phyloP scores from a whole-genome alignment of 2,113 vertebrate species.

The Lophochroa leadbeateri region DNA sequence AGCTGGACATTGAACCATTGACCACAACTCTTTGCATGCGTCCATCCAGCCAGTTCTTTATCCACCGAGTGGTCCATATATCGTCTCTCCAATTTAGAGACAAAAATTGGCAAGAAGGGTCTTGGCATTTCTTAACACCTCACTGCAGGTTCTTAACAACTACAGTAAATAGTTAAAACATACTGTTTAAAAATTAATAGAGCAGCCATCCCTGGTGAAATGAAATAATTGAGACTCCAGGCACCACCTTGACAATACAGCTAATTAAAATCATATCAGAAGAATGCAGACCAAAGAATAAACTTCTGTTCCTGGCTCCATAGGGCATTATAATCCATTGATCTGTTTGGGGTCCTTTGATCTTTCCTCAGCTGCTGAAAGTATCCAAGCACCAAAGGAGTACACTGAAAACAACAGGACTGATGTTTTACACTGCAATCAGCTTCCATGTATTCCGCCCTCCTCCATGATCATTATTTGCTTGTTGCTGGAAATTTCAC shows the following conservation, averaged over 20 bases:
- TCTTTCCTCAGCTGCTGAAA: neutral
- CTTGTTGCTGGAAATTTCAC: neutral
- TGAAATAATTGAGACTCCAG: slow-evolving; percentile 36
- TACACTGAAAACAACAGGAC: neutral
- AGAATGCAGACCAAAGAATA: neutral
- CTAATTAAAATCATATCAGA: slow-evolving; percentile 53
- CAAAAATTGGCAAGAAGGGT: neutral
- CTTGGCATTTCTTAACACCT: neutral
- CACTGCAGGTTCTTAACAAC: neutral
- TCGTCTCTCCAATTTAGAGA: too few species aligned
- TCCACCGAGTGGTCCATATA: too few species aligned
- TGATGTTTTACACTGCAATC: neutral
- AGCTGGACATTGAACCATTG: too few species aligned
- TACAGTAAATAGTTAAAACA: slow-evolving; percentile 54
- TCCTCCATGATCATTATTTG: neutral
- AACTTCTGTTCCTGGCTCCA: neutral
- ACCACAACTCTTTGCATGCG: too few species aligned
- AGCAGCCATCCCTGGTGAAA: slow-evolving; percentile 1
- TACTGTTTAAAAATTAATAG: slow-evolving; percentile 55
- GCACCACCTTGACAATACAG: neutral
- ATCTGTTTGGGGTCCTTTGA: neutral
- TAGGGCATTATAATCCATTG: neutral
- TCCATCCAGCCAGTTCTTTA: too few species aligned
- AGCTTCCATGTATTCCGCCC: neutral
- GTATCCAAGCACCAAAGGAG: neutral